These are phyloP conservation scores for Dryas iulia DNA, from an alignment of 1,140 invertebrate species.

Conservation along the genomic window DNA sequence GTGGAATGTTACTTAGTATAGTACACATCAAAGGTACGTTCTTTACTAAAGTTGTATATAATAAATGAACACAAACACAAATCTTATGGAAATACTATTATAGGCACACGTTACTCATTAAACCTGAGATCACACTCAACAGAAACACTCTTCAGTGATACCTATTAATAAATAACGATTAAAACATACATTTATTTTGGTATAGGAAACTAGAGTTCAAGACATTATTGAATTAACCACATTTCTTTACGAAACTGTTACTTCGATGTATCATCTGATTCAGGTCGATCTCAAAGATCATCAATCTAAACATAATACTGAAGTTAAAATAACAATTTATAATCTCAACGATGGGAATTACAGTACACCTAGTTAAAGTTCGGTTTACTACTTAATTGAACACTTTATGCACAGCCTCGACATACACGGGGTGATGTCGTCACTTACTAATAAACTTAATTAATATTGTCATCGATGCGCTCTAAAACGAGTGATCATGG, in stretches of 20 bases:
- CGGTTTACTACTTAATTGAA: constrained; percentile 73
- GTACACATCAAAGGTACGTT: constrained; percentile 58
- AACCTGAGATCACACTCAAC: constrained; percentile 71
- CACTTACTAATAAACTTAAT: constrained; percentile 70
- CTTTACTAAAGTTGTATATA: constrained; percentile 50
- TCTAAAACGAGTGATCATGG: constrained; percentile 79
- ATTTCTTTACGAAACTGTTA: constrained; percentile 39
- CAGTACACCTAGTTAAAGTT: constrained; percentile 61
- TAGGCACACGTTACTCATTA: constrained; percentile 33
- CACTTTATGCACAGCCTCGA: constrained; percentile 79
- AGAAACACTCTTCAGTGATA: constrained; percentile 59
- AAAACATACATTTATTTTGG: constrained; percentile 73
- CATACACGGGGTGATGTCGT: constrained; percentile 62
- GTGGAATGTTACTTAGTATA: constrained; percentile 62
- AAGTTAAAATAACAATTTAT: constrained; percentile 57
- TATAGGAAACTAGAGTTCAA: constrained; percentile 74
- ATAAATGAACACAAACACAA: constrained; percentile 57
- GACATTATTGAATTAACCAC: constrained; percentile 43
- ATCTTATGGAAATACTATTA: constrained; percentile 48
- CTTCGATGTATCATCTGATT: constrained; percentile 36
- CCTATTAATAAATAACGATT: constrained; percentile 77
- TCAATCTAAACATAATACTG: constrained; percentile 63
- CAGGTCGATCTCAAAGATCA: constrained; percentile 44
- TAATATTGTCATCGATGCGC: constrained; percentile 72
- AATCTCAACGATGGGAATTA: constrained; percentile 73